phyloP scores from a whole-genome alignment of 2,113 vertebrate genomes.

The Martes martes region DNA sequence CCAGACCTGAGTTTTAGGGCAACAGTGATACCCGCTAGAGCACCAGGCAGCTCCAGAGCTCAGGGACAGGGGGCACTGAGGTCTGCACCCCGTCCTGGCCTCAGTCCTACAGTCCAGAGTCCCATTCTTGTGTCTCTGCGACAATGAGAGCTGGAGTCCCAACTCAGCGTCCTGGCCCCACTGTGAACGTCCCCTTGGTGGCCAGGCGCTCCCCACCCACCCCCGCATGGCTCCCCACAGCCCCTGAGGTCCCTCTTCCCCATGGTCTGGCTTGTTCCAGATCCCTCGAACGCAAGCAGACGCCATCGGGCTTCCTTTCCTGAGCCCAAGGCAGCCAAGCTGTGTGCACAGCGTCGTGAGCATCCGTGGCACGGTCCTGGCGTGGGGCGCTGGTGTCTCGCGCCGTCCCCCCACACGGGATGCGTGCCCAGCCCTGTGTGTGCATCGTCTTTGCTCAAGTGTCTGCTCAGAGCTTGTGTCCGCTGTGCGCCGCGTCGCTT shows the following conservation, averaged over 20 bases:
- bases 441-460: not conserved
- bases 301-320: too few species aligned
- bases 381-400: not conserved
- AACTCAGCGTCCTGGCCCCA: too few species aligned
- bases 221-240: not conserved
- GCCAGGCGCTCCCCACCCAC: not conserved
- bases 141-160: not conserved
- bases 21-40: accelerated
- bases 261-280: too few species aligned
- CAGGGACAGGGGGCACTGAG: not conserved
- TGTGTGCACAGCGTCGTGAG: too few species aligned
- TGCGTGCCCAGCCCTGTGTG: not conserved
- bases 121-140: too few species aligned
- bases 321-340: too few species aligned
- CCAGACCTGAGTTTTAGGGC: too few species aligned
- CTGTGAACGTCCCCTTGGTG: too few species aligned
- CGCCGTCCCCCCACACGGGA: not conserved
- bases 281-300: accelerated
- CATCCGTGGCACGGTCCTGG: too few species aligned
- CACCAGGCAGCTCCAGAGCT: not conserved
- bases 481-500: accelerated
- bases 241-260: too few species aligned
- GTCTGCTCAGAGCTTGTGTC: not conserved
- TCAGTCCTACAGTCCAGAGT: too few species aligned
- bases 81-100: not conserved